Evolutionary conservation across 2,797 vertebrate genomes (phyloP).

Genomic region (Onychomys leucogaster): DNA sequence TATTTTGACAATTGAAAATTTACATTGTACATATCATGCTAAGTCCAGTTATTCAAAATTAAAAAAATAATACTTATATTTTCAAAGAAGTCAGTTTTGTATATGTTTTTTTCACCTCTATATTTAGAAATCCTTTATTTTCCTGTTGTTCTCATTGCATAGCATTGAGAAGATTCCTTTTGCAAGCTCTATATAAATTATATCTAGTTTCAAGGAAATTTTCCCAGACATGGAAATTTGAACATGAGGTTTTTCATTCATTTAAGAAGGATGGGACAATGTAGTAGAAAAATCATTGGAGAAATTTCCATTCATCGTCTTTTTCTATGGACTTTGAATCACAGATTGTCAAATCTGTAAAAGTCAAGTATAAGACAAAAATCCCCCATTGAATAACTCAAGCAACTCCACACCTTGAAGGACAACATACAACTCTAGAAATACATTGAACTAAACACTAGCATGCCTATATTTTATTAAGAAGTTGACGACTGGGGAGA

Average conservation of each 20-base stretch:
- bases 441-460: background rate
- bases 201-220: too few relatives aligned
- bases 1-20: too few relatives aligned
- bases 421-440: background rate
- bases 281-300: background rate
- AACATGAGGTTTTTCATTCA: constrained; percentile 5
- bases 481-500: background rate
- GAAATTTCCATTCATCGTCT: background rate
- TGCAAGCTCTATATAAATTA: too few relatives aligned
- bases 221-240: background rate
- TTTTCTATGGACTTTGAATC: background rate
- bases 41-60: too few relatives aligned
- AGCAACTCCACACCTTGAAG: background rate
- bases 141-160: too few relatives aligned
- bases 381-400: background rate
- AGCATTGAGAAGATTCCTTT: too few relatives aligned
- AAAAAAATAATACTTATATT: too few relatives aligned
- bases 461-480: background rate
- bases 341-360: background rate
- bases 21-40: too few relatives aligned
- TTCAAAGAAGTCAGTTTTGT: too few relatives aligned
- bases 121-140: too few relatives aligned
- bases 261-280: background rate
- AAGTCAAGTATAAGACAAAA: background rate
- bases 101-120: too few relatives aligned